Percentiles rank a stretch among this genome's conserved stretches.
phyloP scores from a whole-genome alignment of 2,113 vertebrate species.

The Serilophus lunatus region DNA sequence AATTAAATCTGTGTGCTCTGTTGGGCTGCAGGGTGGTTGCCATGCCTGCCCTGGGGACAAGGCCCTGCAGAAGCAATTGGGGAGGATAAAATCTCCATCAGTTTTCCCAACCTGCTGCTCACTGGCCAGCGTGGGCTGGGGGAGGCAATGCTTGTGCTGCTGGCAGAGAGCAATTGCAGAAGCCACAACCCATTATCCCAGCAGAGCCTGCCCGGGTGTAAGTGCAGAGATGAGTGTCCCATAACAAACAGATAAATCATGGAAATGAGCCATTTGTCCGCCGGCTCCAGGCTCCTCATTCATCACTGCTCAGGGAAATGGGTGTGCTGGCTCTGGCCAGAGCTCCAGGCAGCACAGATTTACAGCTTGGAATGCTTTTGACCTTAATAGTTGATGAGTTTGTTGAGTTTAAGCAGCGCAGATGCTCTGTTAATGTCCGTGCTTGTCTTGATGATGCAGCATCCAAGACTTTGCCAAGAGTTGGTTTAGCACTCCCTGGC shows the following conservation, averaged over 20 bases:
- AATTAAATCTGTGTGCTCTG: background rate
- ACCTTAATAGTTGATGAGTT: background rate
- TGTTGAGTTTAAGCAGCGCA: background rate
- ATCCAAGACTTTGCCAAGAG: background rate
- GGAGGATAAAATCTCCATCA: background rate
- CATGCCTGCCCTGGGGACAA: too few relatives aligned
- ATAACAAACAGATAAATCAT: background rate
- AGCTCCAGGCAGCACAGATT: background rate
- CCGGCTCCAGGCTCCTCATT: background rate
- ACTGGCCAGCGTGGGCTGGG: background rate
- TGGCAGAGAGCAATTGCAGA: background rate
- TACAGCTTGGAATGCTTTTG: background rate
- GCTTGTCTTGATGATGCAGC: background rate
- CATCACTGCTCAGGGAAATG: background rate
- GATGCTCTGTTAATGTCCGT: background rate
- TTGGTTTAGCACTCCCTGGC: background rate
- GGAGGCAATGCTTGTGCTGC: background rate
- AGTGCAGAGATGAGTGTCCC: background rate
- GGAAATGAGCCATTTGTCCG: background rate
- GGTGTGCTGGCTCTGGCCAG: background rate
- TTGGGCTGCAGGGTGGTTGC: background rate
- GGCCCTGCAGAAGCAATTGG: background rate
- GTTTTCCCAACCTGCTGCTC: fast-evolving
- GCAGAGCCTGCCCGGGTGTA: background rate
- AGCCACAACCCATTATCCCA: background rate